Percentiles rank a stretch among this genome's conserved stretches.
Conservation (phyloP, 2,797 vertebrate genomes). For the Cyclopterus lumpus region DNA sequence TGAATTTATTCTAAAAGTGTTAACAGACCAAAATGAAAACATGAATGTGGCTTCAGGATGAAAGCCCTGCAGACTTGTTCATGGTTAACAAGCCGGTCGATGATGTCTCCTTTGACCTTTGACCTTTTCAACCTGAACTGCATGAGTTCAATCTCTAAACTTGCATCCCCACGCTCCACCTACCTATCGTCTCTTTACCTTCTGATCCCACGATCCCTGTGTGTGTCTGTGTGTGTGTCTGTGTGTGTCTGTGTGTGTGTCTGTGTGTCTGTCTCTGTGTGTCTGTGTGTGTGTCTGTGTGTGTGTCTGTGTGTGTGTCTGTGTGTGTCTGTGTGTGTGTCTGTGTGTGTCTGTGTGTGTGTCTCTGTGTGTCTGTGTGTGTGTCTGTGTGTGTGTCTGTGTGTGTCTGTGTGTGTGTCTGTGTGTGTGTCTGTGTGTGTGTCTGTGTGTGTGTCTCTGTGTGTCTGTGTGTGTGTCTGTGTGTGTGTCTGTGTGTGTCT, state of each 20-base stretch:
- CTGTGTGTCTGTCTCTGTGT: too few relatives aligned
- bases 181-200: background rate
- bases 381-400: background rate
- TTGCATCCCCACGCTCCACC: background rate
- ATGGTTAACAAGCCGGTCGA: conserved; percentile 1
- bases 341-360: background rate
- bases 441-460: background rate
- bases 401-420: background rate
- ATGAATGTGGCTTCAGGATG: conserved; percentile 1
- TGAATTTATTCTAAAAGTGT: background rate
- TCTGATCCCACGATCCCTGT: background rate
- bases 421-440: background rate
- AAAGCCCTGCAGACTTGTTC: conserved; percentile 4
- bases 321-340: background rate
- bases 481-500: background rate
- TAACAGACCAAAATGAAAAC: conserved; percentile 1
- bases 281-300: background rate
- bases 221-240: background rate
- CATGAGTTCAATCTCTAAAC: background rate
- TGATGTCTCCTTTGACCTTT: conserved; percentile 27
- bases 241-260: background rate
- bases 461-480: background rate
- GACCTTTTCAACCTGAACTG: conserved; percentile 4
- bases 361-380: background rate
- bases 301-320: background rate